phyloP scores from a whole-genome alignment of 2,888 invertebrate species.

The Conistra vaccinii region DNA sequence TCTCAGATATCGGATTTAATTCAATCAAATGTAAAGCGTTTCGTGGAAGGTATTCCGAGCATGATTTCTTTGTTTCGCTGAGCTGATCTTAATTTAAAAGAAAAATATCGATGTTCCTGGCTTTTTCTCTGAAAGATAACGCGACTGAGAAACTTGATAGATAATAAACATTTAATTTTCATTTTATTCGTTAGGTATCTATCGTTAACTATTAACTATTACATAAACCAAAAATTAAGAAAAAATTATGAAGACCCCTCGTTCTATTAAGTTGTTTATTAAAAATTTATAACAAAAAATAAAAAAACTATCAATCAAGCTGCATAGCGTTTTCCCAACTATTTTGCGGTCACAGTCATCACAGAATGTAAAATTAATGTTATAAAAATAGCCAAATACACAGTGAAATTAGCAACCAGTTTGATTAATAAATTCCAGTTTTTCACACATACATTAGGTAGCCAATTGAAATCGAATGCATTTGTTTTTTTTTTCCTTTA shows the following conservation, averaged over 20 bases:
- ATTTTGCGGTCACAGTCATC: too few species aligned
- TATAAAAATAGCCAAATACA: too few species aligned
- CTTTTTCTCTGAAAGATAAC: background rate
- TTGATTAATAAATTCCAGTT: too few species aligned
- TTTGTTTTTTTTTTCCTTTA: too few species aligned
- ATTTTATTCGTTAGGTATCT: background rate
- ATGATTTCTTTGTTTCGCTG: conserved; percentile 41
- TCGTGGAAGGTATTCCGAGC: conserved; percentile 21
- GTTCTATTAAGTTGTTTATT: background rate
- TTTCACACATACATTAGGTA: too few species aligned
- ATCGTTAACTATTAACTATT: background rate
- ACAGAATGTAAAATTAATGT: too few species aligned
- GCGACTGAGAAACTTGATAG: background rate
- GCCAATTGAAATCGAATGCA: too few species aligned
- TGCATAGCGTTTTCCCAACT: background rate
- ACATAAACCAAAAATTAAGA: background rate
- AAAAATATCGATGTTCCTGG: conserved; percentile 25
- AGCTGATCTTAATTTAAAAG: conserved; percentile 33
- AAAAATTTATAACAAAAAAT: background rate
- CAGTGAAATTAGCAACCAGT: too few species aligned
- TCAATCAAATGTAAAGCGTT: conserved; percentile 51
- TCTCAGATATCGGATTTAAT: conserved; percentile 47
- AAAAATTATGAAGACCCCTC: background rate
- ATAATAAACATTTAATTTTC: background rate
- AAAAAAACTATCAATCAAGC: background rate